phyloP scores from a whole-genome alignment of 2,888 invertebrate species.

The Eupithecia vulgata region DNA sequence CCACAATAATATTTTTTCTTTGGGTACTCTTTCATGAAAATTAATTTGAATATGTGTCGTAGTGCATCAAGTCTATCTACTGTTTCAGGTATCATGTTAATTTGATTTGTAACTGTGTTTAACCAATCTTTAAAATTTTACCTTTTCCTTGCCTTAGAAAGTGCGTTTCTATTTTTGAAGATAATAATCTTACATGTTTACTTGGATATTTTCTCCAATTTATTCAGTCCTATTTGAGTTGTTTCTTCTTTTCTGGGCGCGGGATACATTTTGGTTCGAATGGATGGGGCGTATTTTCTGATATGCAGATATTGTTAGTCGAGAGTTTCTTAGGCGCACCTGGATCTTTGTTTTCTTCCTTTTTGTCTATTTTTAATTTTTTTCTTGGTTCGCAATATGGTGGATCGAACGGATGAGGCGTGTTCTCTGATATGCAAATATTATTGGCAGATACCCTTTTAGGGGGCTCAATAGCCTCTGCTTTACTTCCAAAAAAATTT shows the following conservation, averaged over 20 bases:
- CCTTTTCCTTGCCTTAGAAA: not conserved
- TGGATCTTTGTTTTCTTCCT: not conserved
- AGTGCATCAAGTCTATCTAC: not conserved
- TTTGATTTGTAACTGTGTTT: not conserved
- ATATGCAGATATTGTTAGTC: not conserved
- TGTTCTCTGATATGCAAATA: slow-evolving; percentile 2
- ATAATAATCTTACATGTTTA: not conserved
- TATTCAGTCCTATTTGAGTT: not conserved
- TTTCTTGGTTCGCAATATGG: not conserved
- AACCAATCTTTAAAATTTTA: not conserved
- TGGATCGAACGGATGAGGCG: slow-evolving; percentile 4
- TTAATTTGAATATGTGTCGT: not conserved
- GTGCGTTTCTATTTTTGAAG: not conserved
- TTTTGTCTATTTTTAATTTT: not conserved
- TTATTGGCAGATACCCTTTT: not conserved
- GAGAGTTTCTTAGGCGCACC: not conserved
- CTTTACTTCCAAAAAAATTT: not conserved
- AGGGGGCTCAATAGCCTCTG: not conserved
- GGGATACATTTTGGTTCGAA: not conserved
- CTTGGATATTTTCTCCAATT: not conserved
- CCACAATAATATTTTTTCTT: not conserved
- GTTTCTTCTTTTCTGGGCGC: not conserved
- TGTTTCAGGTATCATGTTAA: not conserved
- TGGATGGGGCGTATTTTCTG: not conserved
- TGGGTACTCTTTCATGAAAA: not conserved